Evolutionary conservation across 2,113 vertebrate genomes (phyloP).

Genomic region (Elachura formosa): DNA sequence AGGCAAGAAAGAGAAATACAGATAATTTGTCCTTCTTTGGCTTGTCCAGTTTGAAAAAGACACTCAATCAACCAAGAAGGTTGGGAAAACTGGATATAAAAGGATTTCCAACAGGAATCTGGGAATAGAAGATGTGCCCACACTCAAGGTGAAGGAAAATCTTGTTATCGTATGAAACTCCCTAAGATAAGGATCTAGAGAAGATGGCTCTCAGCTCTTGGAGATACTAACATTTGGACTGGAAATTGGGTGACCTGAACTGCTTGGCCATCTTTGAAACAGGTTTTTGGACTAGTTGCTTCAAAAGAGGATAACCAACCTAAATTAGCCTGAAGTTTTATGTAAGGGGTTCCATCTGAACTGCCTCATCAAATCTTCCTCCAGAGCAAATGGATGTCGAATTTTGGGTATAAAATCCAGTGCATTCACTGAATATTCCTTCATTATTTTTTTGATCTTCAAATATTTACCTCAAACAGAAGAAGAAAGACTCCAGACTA

Average conservation of each 20-base stretch:
- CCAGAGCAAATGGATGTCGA: not conserved
- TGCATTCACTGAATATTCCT: not conserved
- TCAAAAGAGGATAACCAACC: not conserved
- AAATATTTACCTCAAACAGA: not conserved
- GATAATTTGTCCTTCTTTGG: not conserved
- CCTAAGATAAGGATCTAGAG: not conserved
- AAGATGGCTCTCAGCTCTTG: not conserved
- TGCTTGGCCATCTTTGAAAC: not conserved
- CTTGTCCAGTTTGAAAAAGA: not conserved
- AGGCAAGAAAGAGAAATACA: not conserved
- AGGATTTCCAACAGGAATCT: not conserved
- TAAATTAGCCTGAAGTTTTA: not conserved
- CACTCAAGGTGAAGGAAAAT: not conserved
- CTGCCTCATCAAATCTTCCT: not conserved
- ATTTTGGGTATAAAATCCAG: not conserved
- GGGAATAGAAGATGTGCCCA: not conserved
- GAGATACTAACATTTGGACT: not conserved
- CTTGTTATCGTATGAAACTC: not conserved
- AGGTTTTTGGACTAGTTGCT: not conserved
- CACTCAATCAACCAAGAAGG: not conserved
- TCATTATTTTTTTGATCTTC: rapidly evolving
- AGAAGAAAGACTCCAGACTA: not conserved
- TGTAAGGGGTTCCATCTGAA: not conserved
- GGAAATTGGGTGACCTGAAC: not conserved
- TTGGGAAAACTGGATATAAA: rapidly evolving